Percentiles rank a stretch among this genome's conserved stretches.
phyloP scores from a whole-genome alignment of 2,888 invertebrate species.

The Maniola hyperantus region DNA sequence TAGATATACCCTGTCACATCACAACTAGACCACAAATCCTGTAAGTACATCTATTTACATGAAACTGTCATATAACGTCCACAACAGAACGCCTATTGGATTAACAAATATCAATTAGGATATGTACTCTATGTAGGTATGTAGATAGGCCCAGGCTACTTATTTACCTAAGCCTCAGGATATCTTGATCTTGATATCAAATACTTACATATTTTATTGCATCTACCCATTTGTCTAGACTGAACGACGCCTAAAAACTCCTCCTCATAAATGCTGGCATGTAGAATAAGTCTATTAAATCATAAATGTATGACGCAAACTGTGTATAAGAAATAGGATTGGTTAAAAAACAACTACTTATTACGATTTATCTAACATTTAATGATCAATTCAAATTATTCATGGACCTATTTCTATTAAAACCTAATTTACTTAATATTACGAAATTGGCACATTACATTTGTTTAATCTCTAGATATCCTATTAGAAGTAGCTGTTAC shows the following conservation, averaged over 20 bases:
- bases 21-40: too few species aligned
- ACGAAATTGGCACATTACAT: constrained; percentile 2
- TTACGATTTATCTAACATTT: background rate
- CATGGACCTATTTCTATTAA: background rate
- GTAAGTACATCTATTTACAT: too few species aligned
- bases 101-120: too few species aligned
- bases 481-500: too few species aligned
- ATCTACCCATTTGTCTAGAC: background rate
- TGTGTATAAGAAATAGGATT: background rate
- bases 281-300: too few species aligned
- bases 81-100: too few species aligned
- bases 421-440: background rate
- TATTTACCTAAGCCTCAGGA: background rate
- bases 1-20: too few species aligned
- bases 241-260: background rate
- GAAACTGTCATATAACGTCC: too few species aligned
- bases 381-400: background rate
- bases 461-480: background rate
- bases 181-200: background rate
- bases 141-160: too few species aligned
- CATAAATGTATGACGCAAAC: background rate
- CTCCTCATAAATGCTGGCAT: too few species aligned
- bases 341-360: background rate
- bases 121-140: too few species aligned
- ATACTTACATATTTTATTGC: background rate